These are phyloP conservation scores for Daphoenositta chrysoptera DNA, from an alignment of 2,113 vertebrate species.

Conservation along the genomic window DNA sequence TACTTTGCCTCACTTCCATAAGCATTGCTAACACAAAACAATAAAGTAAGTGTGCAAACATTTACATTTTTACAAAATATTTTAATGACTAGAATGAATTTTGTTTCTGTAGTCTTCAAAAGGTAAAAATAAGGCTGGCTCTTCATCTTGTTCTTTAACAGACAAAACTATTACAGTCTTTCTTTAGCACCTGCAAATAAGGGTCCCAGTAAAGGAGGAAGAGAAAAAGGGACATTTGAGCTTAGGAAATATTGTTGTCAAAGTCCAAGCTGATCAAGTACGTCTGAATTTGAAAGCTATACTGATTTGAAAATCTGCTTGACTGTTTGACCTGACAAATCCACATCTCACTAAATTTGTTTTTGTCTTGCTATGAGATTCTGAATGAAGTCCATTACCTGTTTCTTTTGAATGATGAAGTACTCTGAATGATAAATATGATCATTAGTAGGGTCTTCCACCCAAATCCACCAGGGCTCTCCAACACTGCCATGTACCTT, in stretches of 20 bases:
- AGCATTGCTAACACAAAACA: neutral
- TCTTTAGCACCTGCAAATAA: neutral
- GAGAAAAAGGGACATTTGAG: neutral
- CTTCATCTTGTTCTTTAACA: neutral
- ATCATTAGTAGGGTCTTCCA: conserved; percentile 95
- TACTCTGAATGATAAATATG: conserved; percentile 99
- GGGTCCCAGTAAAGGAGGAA: neutral
- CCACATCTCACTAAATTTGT: neutral
- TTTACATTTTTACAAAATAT: neutral
- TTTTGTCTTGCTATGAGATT: neutral
- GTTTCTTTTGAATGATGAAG: conserved; percentile 97
- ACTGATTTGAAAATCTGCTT: neutral
- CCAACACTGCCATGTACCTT: conserved; percentile 94
- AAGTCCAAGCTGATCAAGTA: neutral
- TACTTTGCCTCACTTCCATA: neutral
- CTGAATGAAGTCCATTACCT: conserved; percentile 73
- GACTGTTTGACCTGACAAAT: neutral
- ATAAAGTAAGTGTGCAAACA: neutral
- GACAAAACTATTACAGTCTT: neutral
- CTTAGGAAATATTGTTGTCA: neutral
- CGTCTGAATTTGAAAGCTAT: neutral
- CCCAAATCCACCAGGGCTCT: conserved; percentile 99
- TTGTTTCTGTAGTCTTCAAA: neutral
- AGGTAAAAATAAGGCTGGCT: neutral
- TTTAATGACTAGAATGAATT: neutral